A percentile compares a stretch with the other conserved stretches of the same genome.
Conservation (phyloP, 2,888 invertebrate species). For the Brachypalpus laphriformis region DNA sequence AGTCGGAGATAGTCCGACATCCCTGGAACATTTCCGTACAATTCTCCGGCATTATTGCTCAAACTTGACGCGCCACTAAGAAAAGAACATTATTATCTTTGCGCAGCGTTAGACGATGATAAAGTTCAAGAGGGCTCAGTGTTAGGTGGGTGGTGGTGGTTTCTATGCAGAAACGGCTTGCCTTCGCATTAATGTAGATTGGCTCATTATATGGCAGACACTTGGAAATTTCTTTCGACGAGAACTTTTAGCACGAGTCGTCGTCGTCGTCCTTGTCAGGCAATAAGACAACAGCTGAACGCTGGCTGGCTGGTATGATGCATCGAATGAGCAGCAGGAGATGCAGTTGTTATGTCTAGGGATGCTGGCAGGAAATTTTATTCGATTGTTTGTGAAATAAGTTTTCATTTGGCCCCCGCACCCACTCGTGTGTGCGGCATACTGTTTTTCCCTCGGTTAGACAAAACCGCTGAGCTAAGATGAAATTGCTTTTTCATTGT, state of each 20-base stretch:
- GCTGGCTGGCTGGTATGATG: conserved; percentile 29
- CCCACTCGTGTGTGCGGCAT: conserved; percentile 1
- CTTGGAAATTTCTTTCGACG: conserved; percentile 66
- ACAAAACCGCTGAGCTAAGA: conserved; percentile 73
- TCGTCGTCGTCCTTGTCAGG: conserved; percentile 14
- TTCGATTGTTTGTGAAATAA: conserved; percentile 66
- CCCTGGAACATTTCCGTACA: conserved; percentile 67
- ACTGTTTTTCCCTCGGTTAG: conserved; percentile 50
- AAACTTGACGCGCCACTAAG: conserved; percentile 52
- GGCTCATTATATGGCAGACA: conserved; percentile 74
- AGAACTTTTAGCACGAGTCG: conserved; percentile 61
- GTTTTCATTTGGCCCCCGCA: conserved; percentile 20
- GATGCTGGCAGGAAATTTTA: conserved; percentile 50
- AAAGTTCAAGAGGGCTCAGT: conserved; percentile 20
- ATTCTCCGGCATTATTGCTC: conserved; percentile 57
- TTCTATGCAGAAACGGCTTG: conserved; percentile 67
- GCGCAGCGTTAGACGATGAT: conserved; percentile 64
- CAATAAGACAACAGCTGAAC: neutral
- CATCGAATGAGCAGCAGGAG: conserved; percentile 15
- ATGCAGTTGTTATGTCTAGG: conserved; percentile 52
- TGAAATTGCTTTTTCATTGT: conserved; percentile 74
- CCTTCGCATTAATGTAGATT: conserved; percentile 73
- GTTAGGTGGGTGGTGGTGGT: neutral
- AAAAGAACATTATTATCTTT: conserved; percentile 72
- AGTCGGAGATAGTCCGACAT: conserved; percentile 67